Percentiles rank a stretch among this genome's conserved stretches.
phyloP scores from a whole-genome alignment of 2,113 vertebrate genomes.

The Ciconia maguari region DNA sequence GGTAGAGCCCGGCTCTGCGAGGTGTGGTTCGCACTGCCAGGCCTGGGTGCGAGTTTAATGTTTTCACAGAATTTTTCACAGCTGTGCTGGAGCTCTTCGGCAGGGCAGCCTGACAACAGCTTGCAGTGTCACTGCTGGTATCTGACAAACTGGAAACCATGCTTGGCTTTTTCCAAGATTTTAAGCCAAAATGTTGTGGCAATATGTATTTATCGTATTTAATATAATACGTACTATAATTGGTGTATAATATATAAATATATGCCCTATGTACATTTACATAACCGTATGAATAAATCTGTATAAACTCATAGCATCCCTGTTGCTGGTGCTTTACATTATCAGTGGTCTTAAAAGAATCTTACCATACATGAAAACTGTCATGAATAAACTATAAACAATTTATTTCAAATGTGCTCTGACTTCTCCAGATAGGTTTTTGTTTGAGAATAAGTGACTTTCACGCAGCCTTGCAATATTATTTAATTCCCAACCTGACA shows the following conservation, averaged over 20 bases:
- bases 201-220: not conserved
- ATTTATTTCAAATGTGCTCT: not conserved
- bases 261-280: not conserved
- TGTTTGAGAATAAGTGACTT: not conserved
- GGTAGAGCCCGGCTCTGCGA: not conserved
- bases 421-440: not conserved
- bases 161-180: not conserved
- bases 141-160: not conserved
- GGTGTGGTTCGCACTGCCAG: not conserved
- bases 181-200: not conserved
- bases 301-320: not conserved
- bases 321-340: not conserved
- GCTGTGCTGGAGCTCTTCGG: not conserved
- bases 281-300: not conserved
- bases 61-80: not conserved
- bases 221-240: not conserved
- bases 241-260: not conserved
- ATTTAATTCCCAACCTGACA: not conserved
- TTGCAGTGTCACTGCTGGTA: not conserved
- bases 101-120: not conserved
- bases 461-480: not conserved
- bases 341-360: not conserved
- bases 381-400: not conserved
- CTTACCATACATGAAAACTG: not conserved
- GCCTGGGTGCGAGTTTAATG: not conserved